Base-by-base conservation (phyloP, 37 sponge, comb jelly and placozoan genomes). In the Amphimedon queenslandica region DNA sequence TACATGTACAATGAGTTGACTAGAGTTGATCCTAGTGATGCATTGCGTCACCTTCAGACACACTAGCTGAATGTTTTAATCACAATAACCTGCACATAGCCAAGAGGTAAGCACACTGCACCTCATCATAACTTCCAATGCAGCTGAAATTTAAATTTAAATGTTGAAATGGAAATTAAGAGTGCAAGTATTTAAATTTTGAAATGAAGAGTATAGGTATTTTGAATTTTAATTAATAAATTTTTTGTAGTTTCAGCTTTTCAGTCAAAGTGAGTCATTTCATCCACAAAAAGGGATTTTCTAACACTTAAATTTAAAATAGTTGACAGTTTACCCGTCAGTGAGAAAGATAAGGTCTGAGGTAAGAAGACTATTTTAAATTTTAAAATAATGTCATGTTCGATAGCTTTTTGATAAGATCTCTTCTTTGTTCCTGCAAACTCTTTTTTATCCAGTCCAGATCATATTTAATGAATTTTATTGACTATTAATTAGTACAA, bases 401-500 rank as follows among this genome's bases (percentile, higher is more conserved):
- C 38, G 33, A 21, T 53, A 88, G 66, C 71, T 89, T 28, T 89
- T 77, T 57, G 67, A 80, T 55, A 30, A 72, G 21, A 57, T 89
- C 4, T 63, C 69, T 10, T 5, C 27, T 2, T 80, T 40, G 37
- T 84, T 89, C 34, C 90, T 85, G 18, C 31, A 21, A 25, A 25
- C 55, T 37, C 80, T 89, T 81, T 28, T 85, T 37, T n/a, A n/a
- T n/a, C n/a, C 85, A 79, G 39, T 85, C 90, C 37, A 70, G 51
- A 24, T 37, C 61, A n/a, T 64, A 40, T 41, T 16, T 89, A 23
- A 65, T 39, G 0, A 84, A 89, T 64, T 34, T 89, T 2, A 37
- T 89, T 60, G 61, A 60, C 27, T 60, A 60, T n/a, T 60, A 60
- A 60, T n/a, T 25, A 60, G 53, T 47, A 13, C n/a, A n/a, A n/a